Conservation (phyloP, 2,797 vertebrate species). For the Darevskia nairensis region DNA sequence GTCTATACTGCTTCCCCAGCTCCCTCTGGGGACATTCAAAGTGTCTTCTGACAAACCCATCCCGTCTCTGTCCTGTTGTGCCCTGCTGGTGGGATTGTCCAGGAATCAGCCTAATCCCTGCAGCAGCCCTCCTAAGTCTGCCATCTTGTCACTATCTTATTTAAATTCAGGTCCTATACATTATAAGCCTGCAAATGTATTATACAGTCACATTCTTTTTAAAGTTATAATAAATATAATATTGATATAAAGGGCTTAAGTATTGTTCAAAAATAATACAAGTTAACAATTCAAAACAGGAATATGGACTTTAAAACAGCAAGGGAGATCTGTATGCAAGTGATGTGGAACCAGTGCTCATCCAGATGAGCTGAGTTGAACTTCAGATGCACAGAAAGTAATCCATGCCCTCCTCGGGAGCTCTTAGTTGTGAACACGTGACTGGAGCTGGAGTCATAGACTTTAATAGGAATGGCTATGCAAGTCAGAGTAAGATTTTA, state of each 20-base stretch:
- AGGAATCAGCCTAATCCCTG: background rate
- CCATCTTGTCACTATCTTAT: background rate
- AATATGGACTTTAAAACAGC: background rate
- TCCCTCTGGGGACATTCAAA: background rate
- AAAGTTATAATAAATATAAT: background rate
- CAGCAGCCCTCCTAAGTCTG: background rate
- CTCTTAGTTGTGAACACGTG: background rate
- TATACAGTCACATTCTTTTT: background rate
- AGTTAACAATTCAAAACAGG: background rate
- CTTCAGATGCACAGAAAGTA: background rate
- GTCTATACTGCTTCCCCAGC: background rate
- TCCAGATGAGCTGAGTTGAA: background rate
- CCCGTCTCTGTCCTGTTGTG: background rate
- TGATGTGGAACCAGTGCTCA: background rate
- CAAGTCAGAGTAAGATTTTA: background rate
- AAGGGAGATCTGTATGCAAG: background rate
- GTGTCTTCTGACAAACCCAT: background rate
- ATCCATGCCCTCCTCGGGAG: background rate
- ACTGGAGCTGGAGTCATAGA: background rate
- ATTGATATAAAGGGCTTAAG: background rate
- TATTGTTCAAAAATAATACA: background rate
- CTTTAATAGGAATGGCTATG: background rate
- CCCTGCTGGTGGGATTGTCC: background rate
- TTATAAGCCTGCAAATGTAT: background rate
- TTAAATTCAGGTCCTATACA: background rate